Percentiles rank a stretch among this genome's conserved stretches.
phyloP scores from a whole-genome alignment of 2,113 vertebrate species.

The Chelonoidis abingdonii region DNA sequence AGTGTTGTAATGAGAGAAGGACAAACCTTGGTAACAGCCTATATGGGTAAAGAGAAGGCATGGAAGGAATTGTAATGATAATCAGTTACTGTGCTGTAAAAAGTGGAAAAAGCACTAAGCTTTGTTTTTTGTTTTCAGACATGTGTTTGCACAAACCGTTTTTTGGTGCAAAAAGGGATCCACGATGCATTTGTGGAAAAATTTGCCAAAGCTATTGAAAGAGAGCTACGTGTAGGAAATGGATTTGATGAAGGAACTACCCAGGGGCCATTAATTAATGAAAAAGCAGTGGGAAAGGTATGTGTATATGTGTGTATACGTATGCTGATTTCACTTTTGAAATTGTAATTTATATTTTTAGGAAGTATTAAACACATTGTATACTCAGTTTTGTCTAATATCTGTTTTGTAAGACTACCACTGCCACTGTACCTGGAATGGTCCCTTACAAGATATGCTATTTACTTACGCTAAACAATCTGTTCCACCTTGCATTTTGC shows the following conservation, averaged over 20 bases:
- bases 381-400: neutral
- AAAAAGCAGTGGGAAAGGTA: conserved; percentile 94
- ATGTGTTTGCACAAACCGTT: conserved; percentile 94
- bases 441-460: neutral
- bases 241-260: conserved; percentile 91
- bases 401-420: neutral
- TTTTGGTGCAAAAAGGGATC: conserved; percentile 92
- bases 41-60: neutral
- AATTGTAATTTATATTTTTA: neutral
- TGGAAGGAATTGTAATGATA: neutral
- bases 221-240: conserved; percentile 85
- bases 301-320: conserved; percentile 64
- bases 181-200: conserved; percentile 89
- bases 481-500: neutral
- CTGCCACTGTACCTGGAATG: neutral
- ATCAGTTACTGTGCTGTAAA: neutral
- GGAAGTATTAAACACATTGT: neutral
- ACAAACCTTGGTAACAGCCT: neutral
- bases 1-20: neutral
- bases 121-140: conserved; percentile 80
- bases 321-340: neutral
- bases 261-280: conserved; percentile 94
- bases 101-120: neutral
- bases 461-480: neutral
- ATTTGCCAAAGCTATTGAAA: conserved; percentile 86